Percentiles rank a stretch among this genome's conserved stretches.
phyloP scores from a whole-genome alignment of 2,888 invertebrate genomes.

The Tenthredo livida region DNA sequence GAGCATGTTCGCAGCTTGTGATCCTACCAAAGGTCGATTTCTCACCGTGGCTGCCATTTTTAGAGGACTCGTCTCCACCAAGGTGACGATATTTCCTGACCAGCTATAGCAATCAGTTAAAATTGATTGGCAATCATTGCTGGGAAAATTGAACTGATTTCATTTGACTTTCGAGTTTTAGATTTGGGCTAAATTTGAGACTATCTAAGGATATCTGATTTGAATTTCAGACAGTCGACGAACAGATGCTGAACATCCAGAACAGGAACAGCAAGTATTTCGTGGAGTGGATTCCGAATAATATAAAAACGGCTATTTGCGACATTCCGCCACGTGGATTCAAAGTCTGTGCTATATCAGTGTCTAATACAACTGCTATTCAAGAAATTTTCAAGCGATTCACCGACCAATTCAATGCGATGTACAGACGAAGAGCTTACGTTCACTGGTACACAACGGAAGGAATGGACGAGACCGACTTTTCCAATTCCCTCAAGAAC shows the following conservation, averaged over 20 bases:
- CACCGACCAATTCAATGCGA: constrained; percentile 92
- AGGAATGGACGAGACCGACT: constrained; percentile 99
- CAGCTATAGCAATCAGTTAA: neutral
- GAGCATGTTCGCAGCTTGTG: constrained; percentile 90
- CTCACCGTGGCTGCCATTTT: constrained; percentile 87
- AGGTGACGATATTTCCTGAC: constrained; percentile 77
- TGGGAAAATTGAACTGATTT: neutral
- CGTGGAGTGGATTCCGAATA: constrained; percentile 89
- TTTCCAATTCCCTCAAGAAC: constrained; percentile 97
- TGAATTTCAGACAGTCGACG: constrained; percentile 80
- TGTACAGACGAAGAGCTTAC: constrained; percentile 98
- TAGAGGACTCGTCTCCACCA: constrained; percentile 87
- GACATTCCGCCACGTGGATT: constrained; percentile 88
- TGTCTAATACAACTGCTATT: constrained; percentile 92
- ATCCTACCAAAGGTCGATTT: constrained; percentile 86
- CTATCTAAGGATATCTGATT: neutral
- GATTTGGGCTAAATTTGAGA: neutral
- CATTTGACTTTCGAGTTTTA: too few relatives aligned
- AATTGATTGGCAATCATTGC: neutral
- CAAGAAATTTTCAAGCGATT: constrained; percentile 95
- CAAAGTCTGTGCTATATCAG: constrained; percentile 94
- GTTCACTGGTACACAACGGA: constrained; percentile 99
- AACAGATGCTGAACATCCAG: constrained; percentile 85
- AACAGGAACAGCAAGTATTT: constrained; percentile 84
- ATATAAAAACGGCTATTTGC: constrained; percentile 90